Conservation (phyloP, 2,113 vertebrate species). For the Antechinus stuartii region DNA sequence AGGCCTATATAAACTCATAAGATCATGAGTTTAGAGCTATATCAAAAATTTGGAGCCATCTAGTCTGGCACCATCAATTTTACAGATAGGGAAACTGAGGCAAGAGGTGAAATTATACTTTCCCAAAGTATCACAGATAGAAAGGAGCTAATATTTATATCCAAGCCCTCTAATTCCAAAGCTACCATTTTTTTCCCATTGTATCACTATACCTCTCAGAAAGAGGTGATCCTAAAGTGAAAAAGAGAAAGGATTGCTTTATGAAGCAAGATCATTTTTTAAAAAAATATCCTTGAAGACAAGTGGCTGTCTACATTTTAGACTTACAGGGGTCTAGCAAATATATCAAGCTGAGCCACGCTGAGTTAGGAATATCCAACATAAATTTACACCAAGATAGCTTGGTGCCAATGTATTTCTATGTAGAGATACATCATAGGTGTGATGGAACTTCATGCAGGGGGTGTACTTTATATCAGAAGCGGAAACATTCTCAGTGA, state of each 20-base stretch:
- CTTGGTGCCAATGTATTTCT: not conserved
- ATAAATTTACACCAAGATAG: not conserved
- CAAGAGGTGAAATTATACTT: not conserved
- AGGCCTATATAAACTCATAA: not conserved
- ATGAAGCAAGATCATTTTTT: not conserved
- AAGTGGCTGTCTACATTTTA: not conserved
- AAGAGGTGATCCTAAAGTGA: not conserved
- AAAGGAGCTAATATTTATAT: not conserved
- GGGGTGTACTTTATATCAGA: fast-evolving
- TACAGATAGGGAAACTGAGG: not conserved
- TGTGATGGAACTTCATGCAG: fast-evolving
- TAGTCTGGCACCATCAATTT: not conserved
- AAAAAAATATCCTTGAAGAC: not conserved
- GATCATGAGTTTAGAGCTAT: not conserved
- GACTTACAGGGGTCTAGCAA: not conserved
- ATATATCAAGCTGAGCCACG: not conserved
- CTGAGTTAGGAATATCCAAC: fast-evolving
- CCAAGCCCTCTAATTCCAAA: not conserved
- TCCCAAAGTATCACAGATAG: not conserved
- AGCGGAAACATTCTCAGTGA: fast-evolving
- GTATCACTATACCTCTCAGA: not conserved
- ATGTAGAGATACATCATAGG: fast-evolving
- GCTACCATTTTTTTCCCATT: not conserved
- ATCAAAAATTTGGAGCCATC: not conserved
- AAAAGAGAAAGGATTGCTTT: fast-evolving